Base-by-base conservation (phyloP, 1,140 invertebrate genomes). In the Orchestia grillus region DNA sequence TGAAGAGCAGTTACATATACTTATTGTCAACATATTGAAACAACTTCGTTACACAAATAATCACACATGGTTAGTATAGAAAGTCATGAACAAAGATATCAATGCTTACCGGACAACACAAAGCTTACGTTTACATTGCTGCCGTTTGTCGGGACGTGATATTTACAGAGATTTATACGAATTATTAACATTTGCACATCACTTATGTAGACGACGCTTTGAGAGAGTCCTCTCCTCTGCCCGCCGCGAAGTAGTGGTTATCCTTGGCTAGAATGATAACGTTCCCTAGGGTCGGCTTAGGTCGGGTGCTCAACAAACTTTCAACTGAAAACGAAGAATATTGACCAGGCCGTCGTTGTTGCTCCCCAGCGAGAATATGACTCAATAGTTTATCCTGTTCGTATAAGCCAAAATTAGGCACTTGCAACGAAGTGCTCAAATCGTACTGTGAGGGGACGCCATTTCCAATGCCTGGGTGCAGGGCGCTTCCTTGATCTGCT, bases 241-340 rank as follows among this genome's bases (percentile, higher is more conserved):
- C 47, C 28, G 92, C 8, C 41, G 23, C 44, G 40, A 94, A 94
- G 47, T 94, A 94, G 41, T 19, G 11, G 28, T 42, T 44, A 40
- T 94, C 92, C 28, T 94, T 94, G 4, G 92, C 92, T 47, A 94
- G 44, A 40, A 94, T 44, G 40, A 94, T 94, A 8, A 94, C 92
- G 44, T 94, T 94, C 36, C 92, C 92, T 47, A 94, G 92, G 6
- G 92, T 40, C 15, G 92, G 92, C 36, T 94, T 94, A 45, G 92
- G 92, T 47, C 92, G 15, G 8, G 92, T 19, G 36, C 44, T 94
- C 44, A 94, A 40, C 44, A 94, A 94, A 40, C 44, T 94, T 44
- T 94, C 92, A 0, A 94, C 92, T 15, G 43, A 44, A 40, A 94
- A 94, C 36, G 92, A 94, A 23, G 92, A 94, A 94, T 94, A 94